Base-by-base conservation (phyloP, 2,113 vertebrate species). In the Ctenomys sociabilis region DNA sequence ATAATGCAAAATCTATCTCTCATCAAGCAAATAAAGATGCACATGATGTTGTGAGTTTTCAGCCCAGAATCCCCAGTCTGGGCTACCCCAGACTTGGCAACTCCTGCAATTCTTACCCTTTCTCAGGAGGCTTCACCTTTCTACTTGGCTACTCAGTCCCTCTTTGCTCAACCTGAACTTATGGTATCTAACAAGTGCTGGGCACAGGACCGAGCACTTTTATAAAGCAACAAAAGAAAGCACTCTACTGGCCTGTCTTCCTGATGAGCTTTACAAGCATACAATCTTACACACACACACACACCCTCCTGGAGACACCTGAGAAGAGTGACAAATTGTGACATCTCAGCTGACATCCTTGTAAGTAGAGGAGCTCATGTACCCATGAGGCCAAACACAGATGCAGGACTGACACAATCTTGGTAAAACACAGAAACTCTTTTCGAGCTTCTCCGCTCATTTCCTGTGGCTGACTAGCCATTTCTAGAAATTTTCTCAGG, bases 81-180 rank as follows among this genome's bases (percentile, higher is more conserved):
- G 10, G 21, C 12, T 3, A 7, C 45, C 43, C 40, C 14, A 0
- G 0, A 35, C 14, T 0, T 7, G 7, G 0, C 12, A n/a, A 14
- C 30, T 26, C 49, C 12, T 1, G 0, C 40, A 49, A 77, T 16
- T 12, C 16, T 17, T 2, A 5, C 28, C 8, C 11, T 0, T 54
- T 4, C 35, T 28, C 9, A 1, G 26, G n/a, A 37, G 24, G 35
- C 8, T 12, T 83, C 10, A 6, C 26, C 2, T 22, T 32, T 5
- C 26, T 7, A 2, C 16, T 26, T 6, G 12, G n/a, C 54, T 22
- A 24, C 4, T 13, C n/a, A 17, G 37, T 17, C 3, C 19, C 11
- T 61, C 35, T n/a, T 64, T 49, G 14, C 52, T 85, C 26, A 5
- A 1, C 32, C 66, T 35, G 16, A 21, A 10, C 14, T 37, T 16